phyloP scores from a whole-genome alignment of 2,797 vertebrate genomes.

The Eremophila alpestris region DNA sequence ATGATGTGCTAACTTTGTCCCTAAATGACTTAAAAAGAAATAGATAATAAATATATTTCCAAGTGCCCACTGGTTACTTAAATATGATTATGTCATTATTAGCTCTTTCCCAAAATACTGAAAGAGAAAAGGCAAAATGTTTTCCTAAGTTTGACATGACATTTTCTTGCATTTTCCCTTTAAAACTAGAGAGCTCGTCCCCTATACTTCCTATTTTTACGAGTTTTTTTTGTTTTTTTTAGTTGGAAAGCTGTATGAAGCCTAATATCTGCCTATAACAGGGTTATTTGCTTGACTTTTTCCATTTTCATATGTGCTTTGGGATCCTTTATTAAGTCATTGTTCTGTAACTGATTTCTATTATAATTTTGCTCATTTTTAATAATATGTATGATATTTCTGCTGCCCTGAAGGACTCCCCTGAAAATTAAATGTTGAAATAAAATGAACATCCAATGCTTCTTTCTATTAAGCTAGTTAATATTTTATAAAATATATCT shows the following conservation, averaged over 20 bases:
- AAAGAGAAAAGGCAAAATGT: background rate
- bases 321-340: constrained; percentile 50
- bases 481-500: constrained; percentile 42
- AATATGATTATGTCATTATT: background rate
- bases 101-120: background rate
- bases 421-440: constrained; percentile 69
- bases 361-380: constrained; percentile 47
- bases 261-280: background rate
- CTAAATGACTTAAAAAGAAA: background rate
- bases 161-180: background rate
- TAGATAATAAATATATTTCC: background rate
- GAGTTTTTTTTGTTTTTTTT: background rate
- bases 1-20: background rate
- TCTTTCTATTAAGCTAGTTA: constrained; percentile 53
- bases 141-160: background rate
- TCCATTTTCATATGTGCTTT: background rate
- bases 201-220: background rate
- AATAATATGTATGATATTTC: constrained; percentile 50
- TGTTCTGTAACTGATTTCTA: constrained; percentile 37
- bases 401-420: constrained; percentile 54
- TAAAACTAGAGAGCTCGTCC: background rate
- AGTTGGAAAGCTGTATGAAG: background rate
- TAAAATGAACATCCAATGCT: constrained; percentile 37
- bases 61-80: background rate
- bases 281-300: background rate